Evolutionary conservation across 2,888 invertebrate species (phyloP).

Genomic region (Cerastis rubricosa): DNA sequence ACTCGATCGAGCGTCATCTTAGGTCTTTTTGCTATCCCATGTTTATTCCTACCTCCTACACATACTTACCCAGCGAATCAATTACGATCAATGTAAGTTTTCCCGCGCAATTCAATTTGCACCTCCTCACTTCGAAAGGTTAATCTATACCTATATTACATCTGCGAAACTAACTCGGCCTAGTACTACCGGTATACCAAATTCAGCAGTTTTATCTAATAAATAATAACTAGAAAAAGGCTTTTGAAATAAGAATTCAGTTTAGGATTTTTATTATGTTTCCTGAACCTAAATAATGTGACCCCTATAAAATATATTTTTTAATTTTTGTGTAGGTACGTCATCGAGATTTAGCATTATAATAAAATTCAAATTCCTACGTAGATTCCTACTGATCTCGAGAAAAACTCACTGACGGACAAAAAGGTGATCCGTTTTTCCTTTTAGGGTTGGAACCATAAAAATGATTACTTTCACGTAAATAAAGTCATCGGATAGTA

Average conservation of each 20-base stretch:
- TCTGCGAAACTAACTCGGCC: not conserved
- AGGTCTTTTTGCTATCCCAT: not conserved
- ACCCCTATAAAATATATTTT: too few species aligned
- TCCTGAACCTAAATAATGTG: too few species aligned
- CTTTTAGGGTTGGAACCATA: slow-evolving; percentile 2
- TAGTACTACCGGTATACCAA: not conserved
- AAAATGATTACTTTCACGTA: slow-evolving; percentile 2
- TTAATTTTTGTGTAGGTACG: not conserved
- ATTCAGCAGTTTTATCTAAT: not conserved
- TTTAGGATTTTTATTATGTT: not conserved
- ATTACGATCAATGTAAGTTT: not conserved
- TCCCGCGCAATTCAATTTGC: not conserved
- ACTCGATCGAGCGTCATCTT: not conserved
- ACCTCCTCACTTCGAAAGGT: not conserved
- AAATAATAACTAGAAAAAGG: not conserved
- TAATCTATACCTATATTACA: not conserved
- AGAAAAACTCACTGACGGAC: not conserved
- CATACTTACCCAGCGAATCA: not conserved
- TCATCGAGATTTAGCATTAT: not conserved
- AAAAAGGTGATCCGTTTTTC: not conserved
- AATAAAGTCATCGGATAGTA: not conserved
- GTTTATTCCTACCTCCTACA: too few species aligned
- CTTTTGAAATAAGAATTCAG: not conserved
- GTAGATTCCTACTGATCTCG: not conserved
- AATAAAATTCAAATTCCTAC: not conserved